Conservation (phyloP, 1,140 invertebrate genomes). For the Drosophila aff. region DNA sequence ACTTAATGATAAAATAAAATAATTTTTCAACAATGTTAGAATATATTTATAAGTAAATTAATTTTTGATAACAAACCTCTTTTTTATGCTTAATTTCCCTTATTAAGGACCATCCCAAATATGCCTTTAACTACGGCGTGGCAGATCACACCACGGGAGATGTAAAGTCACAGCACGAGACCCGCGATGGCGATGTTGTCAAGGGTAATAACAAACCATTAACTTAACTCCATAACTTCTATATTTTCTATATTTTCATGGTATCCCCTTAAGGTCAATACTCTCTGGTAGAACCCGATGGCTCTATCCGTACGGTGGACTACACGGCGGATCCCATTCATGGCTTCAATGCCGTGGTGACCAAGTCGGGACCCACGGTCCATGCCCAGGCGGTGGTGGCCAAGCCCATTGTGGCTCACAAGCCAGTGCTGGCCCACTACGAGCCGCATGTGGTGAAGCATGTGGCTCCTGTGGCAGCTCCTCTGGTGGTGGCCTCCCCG, state of each 20-base stretch:
- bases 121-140: slow-evolving; percentile 87
- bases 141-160: slow-evolving; percentile 86
- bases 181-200: slow-evolving; percentile 86
- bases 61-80: not conserved
- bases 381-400: slow-evolving; percentile 84
- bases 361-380: slow-evolving; percentile 86
- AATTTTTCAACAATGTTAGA: not conserved
- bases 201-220: slow-evolving; percentile 79
- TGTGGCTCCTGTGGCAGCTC: slow-evolving; percentile 68
- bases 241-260: slow-evolving; percentile 6
- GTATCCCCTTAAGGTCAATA: slow-evolving; percentile 86
- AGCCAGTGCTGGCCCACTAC: slow-evolving; percentile 71
- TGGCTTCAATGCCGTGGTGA: slow-evolving; percentile 87
- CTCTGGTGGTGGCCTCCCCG: slow-evolving; percentile 79
- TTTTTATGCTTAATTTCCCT: too few species aligned
- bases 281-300: slow-evolving; percentile 89
- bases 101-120: slow-evolving; percentile 85
- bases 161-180: slow-evolving; percentile 86
- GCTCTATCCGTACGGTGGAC: slow-evolving; percentile 88
- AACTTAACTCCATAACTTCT: not conserved
- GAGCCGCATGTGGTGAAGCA: slow-evolving; percentile 70
- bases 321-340: slow-evolving; percentile 87
- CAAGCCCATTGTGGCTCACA: slow-evolving; percentile 74
- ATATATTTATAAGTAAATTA: not conserved
- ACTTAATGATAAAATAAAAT: too few species aligned